Percentiles rank a stretch among this genome's conserved stretches.
Evolutionary conservation across 2,113 vertebrate genomes (phyloP).

Genomic region (Drymodes brunneopygia): DNA sequence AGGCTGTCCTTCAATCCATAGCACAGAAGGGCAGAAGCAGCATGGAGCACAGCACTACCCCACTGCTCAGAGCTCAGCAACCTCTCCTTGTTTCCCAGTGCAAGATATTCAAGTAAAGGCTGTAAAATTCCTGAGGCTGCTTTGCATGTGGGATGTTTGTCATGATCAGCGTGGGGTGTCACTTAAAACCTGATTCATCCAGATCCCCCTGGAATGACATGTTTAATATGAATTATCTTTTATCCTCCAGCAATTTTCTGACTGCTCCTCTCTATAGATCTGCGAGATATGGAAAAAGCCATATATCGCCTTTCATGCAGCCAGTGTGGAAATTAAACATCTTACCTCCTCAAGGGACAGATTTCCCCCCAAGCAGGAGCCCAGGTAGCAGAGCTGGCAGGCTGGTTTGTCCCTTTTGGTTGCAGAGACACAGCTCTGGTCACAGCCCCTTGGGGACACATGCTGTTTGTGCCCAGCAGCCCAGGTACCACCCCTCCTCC

Average conservation of each 20-base stretch:
- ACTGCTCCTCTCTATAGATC: constrained; percentile 26
- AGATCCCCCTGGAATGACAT: constrained; percentile 22
- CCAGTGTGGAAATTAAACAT: constrained; percentile 53
- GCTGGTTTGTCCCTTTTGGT: neutral
- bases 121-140: neutral
- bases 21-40: neutral
- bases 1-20: neutral
- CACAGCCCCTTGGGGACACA: neutral
- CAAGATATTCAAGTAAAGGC: neutral
- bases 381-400: neutral
- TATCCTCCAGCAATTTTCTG: constrained; percentile 39
- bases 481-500: neutral
- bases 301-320: constrained; percentile 2
- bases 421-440: neutral
- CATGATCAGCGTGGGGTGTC: constrained; percentile 16
- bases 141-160: constrained; percentile 15
- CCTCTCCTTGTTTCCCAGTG: neutral
- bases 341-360: neutral
- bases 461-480: neutral
- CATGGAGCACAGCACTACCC: neutral
- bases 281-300: constrained; percentile 1
- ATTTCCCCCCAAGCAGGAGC: neutral
- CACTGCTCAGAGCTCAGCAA: neutral
- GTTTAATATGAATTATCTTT: constrained; percentile 35
- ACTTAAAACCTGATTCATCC: constrained; percentile 39